phyloP scores from a whole-genome alignment of 2,888 invertebrate genomes.

The Laspeyria flexula region DNA sequence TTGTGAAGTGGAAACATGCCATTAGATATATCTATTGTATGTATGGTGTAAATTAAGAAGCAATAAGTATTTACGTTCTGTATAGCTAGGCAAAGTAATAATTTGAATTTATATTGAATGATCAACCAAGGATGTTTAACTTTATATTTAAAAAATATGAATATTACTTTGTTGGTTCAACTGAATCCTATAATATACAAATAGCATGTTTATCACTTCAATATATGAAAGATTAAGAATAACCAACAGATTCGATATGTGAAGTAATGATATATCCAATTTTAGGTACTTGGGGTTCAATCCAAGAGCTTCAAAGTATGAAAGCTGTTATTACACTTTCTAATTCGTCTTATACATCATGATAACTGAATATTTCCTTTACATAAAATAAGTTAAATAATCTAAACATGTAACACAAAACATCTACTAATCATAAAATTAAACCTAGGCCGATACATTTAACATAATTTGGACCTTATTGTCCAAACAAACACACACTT shows the following conservation, averaged over 20 bases:
- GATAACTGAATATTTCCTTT: neutral
- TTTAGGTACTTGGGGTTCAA: constrained; percentile 19
- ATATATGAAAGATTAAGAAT: constrained; percentile 36
- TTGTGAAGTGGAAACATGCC: constrained; percentile 45
- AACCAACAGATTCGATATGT: constrained; percentile 48
- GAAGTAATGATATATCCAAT: constrained; percentile 41
- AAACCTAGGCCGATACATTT: constrained; percentile 43
- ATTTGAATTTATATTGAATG: no score
- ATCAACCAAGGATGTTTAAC: no score
- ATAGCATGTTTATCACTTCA: constrained; percentile 32
- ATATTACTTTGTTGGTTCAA: no score
- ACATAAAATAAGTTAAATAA: neutral
- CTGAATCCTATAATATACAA: no score
- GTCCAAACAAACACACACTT: constrained; percentile 55
- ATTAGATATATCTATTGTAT: constrained; percentile 9
- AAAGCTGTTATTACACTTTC: neutral
- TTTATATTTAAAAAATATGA: no score
- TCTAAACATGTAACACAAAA: neutral
- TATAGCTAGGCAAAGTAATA: no score
- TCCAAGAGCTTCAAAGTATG: constrained; percentile 11
- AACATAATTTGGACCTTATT: constrained; percentile 55
- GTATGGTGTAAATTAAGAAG: neutral
- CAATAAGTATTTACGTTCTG: neutral
- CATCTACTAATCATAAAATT: constrained; percentile 11
- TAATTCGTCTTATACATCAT: neutral